Evolutionary conservation across 2,797 vertebrate species (phyloP).

Genomic region (Coregonus sp.): DNA sequence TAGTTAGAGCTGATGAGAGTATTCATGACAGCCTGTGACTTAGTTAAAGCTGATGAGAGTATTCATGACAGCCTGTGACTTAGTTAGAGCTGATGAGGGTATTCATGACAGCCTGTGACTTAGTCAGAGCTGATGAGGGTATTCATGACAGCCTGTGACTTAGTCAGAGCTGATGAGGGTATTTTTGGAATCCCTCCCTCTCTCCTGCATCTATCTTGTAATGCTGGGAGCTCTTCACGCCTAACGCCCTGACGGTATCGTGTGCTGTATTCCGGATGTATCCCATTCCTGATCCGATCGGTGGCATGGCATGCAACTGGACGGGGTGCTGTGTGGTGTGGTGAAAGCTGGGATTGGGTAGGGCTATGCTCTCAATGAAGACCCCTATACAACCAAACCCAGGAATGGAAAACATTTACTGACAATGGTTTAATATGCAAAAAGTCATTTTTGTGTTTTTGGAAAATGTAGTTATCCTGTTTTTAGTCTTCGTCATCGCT

Average conservation of each 20-base stretch:
- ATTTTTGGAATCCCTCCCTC: conserved; percentile 43
- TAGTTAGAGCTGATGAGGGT: no score
- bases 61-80: no score
- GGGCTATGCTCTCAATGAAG: conserved; percentile 33
- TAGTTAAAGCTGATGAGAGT: no score
- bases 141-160: neutral
- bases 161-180: conserved; percentile 48
- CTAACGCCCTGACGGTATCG: conserved; percentile 37
- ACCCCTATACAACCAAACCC: conserved; percentile 54
- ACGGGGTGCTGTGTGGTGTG: neutral
- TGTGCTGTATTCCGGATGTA: conserved; percentile 52
- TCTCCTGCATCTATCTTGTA: conserved; percentile 52
- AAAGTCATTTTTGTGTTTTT: neutral
- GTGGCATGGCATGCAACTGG: conserved; percentile 42
- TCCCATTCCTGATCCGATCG: conserved; percentile 30
- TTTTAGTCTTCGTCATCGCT: no score
- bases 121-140: no score
- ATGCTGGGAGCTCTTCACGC: conserved; percentile 44
- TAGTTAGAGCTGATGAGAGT: no score
- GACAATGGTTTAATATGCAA: conserved; percentile 32
- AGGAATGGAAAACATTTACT: conserved; percentile 43
- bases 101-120: no score
- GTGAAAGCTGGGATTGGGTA: conserved; percentile 29
- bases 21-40: no score
- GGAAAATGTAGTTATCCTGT: no score